Conservation (phyloP, 2,888 invertebrate species). For the Luffia ferchaultella region DNA sequence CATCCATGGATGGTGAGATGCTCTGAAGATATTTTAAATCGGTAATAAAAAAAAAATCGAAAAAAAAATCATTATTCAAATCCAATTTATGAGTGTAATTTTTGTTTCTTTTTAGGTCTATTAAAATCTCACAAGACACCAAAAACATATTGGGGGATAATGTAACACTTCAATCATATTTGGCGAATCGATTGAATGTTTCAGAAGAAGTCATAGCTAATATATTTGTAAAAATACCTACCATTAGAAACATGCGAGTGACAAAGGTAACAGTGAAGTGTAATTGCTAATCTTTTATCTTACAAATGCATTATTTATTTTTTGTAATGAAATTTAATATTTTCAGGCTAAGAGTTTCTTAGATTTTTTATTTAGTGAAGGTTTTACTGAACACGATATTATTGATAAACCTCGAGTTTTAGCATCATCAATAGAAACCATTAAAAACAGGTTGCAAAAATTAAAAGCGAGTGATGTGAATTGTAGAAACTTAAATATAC, state of each 20-base stretch:
- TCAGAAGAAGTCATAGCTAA: constrained; percentile 44
- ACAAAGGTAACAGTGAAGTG: constrained; percentile 53
- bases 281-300: constrained; percentile 2
- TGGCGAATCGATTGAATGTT: constrained; percentile 59
- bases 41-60: constrained; percentile 31
- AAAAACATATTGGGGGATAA: constrained; percentile 57
- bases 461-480: constrained; percentile 49
- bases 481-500: constrained; percentile 56
- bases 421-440: constrained; percentile 63
- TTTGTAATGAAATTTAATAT: constrained; percentile 10
- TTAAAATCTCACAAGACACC: constrained; percentile 40
- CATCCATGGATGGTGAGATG: constrained; percentile 76
- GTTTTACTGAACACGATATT: constrained; percentile 59
- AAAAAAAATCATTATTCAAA: background rate
- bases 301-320: constrained; percentile 1
- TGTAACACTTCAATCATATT: constrained; percentile 54
- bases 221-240: constrained; percentile 59
- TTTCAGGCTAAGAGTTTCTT: constrained; percentile 65
- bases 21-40: constrained; percentile 59
- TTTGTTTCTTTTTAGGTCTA: constrained; percentile 30
- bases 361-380: constrained; percentile 62
- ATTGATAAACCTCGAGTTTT: constrained; percentile 62
- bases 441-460: constrained; percentile 54
- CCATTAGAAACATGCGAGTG: constrained; percentile 58
- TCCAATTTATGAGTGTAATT: too few relatives aligned